phyloP scores from a whole-genome alignment of 1,140 invertebrate species.

The Platorchestia sp. region DNA sequence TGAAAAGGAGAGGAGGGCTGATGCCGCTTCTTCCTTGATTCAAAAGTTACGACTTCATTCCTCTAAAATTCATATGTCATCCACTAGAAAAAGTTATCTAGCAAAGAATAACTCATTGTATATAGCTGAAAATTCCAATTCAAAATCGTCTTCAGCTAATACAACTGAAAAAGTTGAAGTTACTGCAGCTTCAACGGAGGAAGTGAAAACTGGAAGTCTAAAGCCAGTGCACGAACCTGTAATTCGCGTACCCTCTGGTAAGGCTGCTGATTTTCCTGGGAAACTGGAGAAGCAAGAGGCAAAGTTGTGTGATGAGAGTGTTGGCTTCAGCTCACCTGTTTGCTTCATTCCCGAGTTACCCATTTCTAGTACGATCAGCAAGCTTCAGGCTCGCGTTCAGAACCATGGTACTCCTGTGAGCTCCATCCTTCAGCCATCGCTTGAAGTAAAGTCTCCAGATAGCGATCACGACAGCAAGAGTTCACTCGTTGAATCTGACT shows the following conservation, averaged over 20 bases:
- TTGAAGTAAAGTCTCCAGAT: constrained; percentile 3
- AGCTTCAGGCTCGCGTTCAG: constrained; percentile 8
- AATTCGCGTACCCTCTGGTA: not conserved
- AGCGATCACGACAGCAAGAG: not conserved
- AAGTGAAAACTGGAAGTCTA: not conserved
- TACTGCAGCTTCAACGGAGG: not conserved
- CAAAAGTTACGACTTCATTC: not conserved
- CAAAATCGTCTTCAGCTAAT: not conserved
- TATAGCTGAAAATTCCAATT: not conserved
- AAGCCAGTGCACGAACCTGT: not conserved
- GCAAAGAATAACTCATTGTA: not conserved
- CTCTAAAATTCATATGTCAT: not conserved
- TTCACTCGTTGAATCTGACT: not conserved
- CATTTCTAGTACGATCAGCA: constrained; percentile 32
- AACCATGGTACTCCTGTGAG: not conserved
- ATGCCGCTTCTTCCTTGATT: not conserved
- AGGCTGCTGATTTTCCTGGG: not conserved
- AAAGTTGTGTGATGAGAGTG: not conserved
- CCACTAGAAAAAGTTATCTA: not conserved
- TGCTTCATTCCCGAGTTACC: constrained; percentile 24
- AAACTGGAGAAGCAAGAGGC: not conserved
- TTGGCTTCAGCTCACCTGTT: not conserved
- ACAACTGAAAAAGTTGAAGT: not conserved
- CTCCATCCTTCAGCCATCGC: constrained; percentile 3
- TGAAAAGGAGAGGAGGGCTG: constrained; percentile 4